Evolutionary conservation across 1,140 invertebrate genomes (phyloP), one percentile per base, ranked within the genome.

Genomic region (Drosophila burlai): DNA sequence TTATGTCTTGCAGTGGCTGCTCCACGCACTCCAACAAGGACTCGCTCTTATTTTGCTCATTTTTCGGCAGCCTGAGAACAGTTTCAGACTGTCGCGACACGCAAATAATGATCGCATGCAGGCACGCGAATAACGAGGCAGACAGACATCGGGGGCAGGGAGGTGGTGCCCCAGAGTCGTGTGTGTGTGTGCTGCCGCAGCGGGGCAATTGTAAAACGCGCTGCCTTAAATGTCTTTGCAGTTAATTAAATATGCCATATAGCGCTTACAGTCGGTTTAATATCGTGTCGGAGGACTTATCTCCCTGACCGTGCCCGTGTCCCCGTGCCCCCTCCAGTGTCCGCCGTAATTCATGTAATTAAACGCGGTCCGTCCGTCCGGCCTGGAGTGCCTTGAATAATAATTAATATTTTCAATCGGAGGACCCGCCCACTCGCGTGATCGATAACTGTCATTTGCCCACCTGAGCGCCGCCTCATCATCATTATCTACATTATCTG

Each of bases 181-280:
- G 62, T 58, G 62, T 55, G 83, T 87, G 83, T 79, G 81, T 55
- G 62, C 65, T 71, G 75, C 79, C 71, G 47, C 82, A 55, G 72
- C 82, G 29, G 57, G 50, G 76, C 83, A 86, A 86, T 80, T 87
- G 83, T 74, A 83, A 69, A 83, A 73, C 72, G 84, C 67, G 81
- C 67, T 69, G 84, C 76, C 80, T 69, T 66, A 80, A 87, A 87
- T 87, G 76, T 89, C 84, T 89, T 89, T 80, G 81, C 80, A 87
- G 83, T 87, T 87, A 87, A 87, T 87, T 87, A 87, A 87, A 87
- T 87, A 83, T 63, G 65, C 60, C 83, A 85, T 86, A 84, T 83
- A 65, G 46, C 67, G 57, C 36, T 46, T 65, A 54, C 55, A 60
- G 45, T 59, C 47, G 61, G 64, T 50, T 65, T 49, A 64, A 84